phyloP scores from a whole-genome alignment of 2,797 vertebrate species.

The Enteromius viviparus region DNA sequence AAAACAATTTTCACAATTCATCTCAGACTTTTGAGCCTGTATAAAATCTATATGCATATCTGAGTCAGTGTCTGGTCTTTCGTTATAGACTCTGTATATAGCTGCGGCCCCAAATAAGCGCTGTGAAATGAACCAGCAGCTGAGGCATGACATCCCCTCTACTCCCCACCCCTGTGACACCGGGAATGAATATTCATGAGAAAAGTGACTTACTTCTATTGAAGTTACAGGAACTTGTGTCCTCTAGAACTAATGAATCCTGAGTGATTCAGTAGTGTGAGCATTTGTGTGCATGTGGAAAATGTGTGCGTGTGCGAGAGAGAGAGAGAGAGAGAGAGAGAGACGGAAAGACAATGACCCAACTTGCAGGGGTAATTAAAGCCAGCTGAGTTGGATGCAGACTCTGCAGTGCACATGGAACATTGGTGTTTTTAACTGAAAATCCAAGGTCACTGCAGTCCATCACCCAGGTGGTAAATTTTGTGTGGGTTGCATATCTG shows the following conservation, averaged over 20 bases:
- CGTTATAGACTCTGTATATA: conserved; percentile 16
- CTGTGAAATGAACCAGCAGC: conserved; percentile 30
- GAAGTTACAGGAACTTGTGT: conserved; percentile 58
- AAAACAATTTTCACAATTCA: not conserved
- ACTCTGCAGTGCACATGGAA: conserved; percentile 32
- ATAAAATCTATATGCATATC: not conserved
- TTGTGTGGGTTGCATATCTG: conserved; percentile 43
- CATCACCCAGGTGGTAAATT: conserved; percentile 39
- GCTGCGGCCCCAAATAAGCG: conserved; percentile 34
- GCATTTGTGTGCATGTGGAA: conserved; percentile 26
- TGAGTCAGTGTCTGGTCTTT: conserved; percentile 23
- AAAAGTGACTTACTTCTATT: conserved; percentile 52
- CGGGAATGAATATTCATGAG: conserved; percentile 60
- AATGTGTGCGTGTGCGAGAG: conserved; percentile 19
- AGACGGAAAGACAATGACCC: conserved; percentile 7
- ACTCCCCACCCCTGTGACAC: conserved; percentile 41
- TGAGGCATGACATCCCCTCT: conserved; percentile 34
- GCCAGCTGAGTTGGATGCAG: conserved; percentile 38
- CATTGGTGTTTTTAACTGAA: conserved; percentile 38
- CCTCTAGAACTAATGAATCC: conserved; percentile 64
- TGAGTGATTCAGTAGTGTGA: conserved; percentile 57
- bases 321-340: not conserved
- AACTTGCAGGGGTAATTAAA: conserved; percentile 49
- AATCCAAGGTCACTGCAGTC: conserved; percentile 56
- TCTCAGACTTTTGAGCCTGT: not conserved